Percentiles rank a stretch among this genome's conserved stretches.
Conservation (phyloP, 2,113 vertebrate species). For the Oenanthe melanoleuca region DNA sequence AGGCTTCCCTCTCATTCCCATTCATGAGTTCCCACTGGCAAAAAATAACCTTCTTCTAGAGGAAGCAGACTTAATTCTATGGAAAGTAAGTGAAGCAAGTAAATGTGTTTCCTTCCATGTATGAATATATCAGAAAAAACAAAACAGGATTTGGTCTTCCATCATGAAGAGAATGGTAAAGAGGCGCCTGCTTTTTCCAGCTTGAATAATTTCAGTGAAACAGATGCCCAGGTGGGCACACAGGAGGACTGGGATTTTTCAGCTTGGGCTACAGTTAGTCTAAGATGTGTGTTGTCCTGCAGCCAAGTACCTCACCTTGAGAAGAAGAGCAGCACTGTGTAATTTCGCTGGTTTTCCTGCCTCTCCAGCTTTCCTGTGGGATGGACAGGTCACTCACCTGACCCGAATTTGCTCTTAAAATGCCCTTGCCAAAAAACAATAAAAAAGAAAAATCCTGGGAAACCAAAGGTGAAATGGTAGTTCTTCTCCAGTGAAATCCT, state of each 20-base stretch:
- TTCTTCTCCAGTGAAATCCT: not conserved
- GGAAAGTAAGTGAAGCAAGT: not conserved
- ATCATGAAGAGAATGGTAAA: not conserved
- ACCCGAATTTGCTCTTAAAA: not conserved
- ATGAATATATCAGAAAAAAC: not conserved
- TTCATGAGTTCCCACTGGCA: not conserved
- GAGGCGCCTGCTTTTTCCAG: not conserved
- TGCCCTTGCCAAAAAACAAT: not conserved
- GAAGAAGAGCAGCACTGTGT: not conserved
- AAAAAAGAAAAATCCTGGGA: not conserved
- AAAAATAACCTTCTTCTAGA: not conserved
- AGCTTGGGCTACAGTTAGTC: not conserved
- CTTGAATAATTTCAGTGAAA: not conserved
- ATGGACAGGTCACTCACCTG: not conserved
- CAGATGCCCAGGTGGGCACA: not conserved
- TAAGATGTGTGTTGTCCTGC: not conserved
- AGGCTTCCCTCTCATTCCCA: not conserved
- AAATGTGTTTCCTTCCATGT: not conserved
- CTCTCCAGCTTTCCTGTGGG: not conserved
- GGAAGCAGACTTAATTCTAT: not conserved
- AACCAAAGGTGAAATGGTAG: not conserved
- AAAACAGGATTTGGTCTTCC: not conserved
- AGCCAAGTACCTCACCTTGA: not conserved
- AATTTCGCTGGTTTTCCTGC: accelerated
- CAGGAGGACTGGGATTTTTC: not conserved